phyloP scores from a whole-genome alignment of 2,797 vertebrate genomes.

The Phrynocephalus guinanensis region DNA sequence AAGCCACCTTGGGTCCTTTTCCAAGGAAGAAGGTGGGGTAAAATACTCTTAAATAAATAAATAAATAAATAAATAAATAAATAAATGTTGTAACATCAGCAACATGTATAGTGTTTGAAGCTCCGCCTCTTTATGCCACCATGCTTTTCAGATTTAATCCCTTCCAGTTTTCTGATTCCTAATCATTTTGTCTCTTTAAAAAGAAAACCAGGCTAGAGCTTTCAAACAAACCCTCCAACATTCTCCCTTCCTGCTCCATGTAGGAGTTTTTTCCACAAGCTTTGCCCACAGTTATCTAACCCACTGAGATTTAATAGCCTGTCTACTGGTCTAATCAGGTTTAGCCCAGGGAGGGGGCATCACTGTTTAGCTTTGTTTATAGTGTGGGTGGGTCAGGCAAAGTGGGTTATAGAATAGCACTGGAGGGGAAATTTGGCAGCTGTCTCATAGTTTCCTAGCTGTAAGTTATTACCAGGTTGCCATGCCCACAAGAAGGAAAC shows the following conservation, averaged over 20 bases:
- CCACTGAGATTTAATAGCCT: conserved; percentile 18
- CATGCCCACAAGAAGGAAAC: conserved; percentile 44
- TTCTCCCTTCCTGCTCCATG: neutral
- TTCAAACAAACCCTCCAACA: neutral
- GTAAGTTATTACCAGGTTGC: conserved; percentile 40
- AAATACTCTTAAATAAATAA: too few relatives aligned
- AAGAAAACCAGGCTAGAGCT: neutral
- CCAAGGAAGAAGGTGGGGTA: too few relatives aligned
- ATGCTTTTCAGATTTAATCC: neutral
- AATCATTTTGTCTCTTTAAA: conserved; percentile 1
- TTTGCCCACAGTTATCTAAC: conserved; percentile 21
- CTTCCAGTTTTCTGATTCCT: neutral
- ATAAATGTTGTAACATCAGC: neutral
- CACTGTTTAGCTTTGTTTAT: conserved; percentile 22
- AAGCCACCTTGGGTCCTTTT: too few relatives aligned
- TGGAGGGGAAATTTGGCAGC: conserved; percentile 23
- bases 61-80: too few relatives aligned
- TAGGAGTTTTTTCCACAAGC: conserved; percentile 14
- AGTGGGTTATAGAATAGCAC: conserved; percentile 23
- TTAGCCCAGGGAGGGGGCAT: neutral
- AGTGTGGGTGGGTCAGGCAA: conserved; percentile 40
- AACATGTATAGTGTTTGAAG: neutral
- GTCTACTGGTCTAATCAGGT: conserved; percentile 28
- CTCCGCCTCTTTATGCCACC: neutral
- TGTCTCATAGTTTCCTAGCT: conserved; percentile 28